Evolutionary conservation across 2,888 invertebrate genomes (phyloP), one percentile per base, ranked within the genome.

Genomic region (Drepana falcataria): DNA sequence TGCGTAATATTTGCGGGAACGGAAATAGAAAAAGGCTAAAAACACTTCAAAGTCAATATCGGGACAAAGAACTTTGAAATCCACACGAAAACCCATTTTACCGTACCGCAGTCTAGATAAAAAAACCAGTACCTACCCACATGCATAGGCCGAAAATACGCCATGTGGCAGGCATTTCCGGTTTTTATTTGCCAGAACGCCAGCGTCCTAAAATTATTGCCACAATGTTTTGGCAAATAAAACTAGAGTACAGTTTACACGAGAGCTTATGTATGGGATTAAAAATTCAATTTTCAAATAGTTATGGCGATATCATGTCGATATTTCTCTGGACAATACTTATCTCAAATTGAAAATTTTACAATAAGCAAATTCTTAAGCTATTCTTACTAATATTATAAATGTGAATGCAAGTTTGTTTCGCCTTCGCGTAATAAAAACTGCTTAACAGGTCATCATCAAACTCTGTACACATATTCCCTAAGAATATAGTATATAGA

Each of bases 281-380:
- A 74, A 77, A 79, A 76, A 76, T 74, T 75, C 73, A 75, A 79
- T 77, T 73, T 77, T 72, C 69, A 3, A 4, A 49, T 49, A 49
- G 49, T 49, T 5, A 21, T 33, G 49, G 0, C 37, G 2, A n/a
- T 5, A 21, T 3, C 4, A 3, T 37, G 37, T 37, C 49, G 49
- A 49, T 49, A 37, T 44, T 4, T 4, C 9, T 44, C 3, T 9
- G 9, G 1, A 9, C 2, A 9, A 44, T 9, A 44, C 3, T 9
- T 44, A 9, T 44, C 1, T 3, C 4, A 40, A 40, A 44, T 44
- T 9, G 9, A 9, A 3, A 44, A 1, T 4, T 44, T 44, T 0
- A 9, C 2, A 9, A 44, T 3, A 40, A 21, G 21, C 21, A 1
- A 21, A 21, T 21, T 21, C 1, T 21, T 21, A 21, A 21, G 21